These are phyloP conservation scores for Homalodisca vitripennis DNA, from an alignment of 1,140 invertebrate genomes.

Conservation along the genomic window DNA sequence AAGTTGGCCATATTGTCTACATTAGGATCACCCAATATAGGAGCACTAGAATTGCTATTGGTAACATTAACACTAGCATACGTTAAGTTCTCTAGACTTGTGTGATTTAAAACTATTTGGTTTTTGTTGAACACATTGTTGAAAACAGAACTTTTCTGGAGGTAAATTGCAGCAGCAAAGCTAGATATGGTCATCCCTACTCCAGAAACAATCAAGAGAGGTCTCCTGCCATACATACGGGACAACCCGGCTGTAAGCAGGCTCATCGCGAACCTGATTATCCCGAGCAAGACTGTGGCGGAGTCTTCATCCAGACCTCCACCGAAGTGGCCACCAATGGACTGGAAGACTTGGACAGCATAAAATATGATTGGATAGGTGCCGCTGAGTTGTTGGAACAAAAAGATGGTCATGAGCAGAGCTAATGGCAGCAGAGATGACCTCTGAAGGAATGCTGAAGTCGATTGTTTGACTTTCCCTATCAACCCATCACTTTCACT, in stretches of 20 bases:
- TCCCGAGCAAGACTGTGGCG: constrained; percentile 52
- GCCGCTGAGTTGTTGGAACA: constrained; percentile 59
- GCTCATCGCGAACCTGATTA: constrained; percentile 54
- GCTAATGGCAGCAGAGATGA: constrained; percentile 55
- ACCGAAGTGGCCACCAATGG: constrained; percentile 50
- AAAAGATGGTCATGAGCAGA: constrained; percentile 53
- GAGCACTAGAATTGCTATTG: neutral
- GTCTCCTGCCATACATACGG: constrained; percentile 54
- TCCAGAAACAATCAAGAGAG: constrained; percentile 54
- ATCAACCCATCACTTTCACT: neutral
- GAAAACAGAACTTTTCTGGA: constrained; percentile 15
- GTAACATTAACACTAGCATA: neutral
- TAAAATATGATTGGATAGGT: constrained; percentile 69
- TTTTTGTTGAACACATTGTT: neutral
- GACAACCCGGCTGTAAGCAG: constrained; percentile 51
- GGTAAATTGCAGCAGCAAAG: constrained; percentile 23
- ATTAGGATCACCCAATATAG: neutral
- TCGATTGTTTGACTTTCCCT: neutral
- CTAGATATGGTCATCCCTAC: constrained; percentile 51
- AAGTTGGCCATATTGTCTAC: neutral
- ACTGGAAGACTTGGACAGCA: constrained; percentile 57
- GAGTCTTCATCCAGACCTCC: constrained; percentile 49
- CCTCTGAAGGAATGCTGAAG: constrained; percentile 22
- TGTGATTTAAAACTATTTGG: too few relatives aligned
- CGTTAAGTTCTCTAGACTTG: neutral